Evolutionary conservation across 2,888 invertebrate genomes (phyloP), one percentile per base, ranked within the genome.

Genomic region (Azorinus chamasolen): DNA sequence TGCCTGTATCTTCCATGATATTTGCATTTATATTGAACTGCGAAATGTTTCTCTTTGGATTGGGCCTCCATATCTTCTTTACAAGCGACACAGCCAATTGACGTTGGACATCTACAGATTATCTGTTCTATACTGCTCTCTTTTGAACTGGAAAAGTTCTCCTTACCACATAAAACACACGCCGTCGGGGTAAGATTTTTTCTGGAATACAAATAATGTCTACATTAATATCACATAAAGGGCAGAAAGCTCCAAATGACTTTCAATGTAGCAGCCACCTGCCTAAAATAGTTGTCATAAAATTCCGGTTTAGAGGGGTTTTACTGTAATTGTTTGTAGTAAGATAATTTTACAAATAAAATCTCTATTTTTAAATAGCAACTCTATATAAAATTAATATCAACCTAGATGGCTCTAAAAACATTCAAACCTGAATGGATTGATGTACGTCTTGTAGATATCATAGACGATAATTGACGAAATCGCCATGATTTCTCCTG

Each of bases 401-500:
- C n/a, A n/a, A n/a, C n/a, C n/a, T n/a, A n/a, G n/a, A n/a, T n/a
- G n/a, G n/a, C n/a, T n/a, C n/a, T n/a, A n/a, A n/a, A n/a, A n/a
- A n/a, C n/a, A n/a, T 32, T 6, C 32, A 32, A 32, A 86, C 86
- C 82, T 83, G 72, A 65, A 88, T 39, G 83, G 83, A n/a, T 72
- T 79, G 10, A 83, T 73, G 46, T 88, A 85, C 1, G 73, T 80
- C 66, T 88, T 88, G 61, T 83, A 86, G 18, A 88, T 77, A 62
- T 88, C 83, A 50, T 83, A 83, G 0, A 83, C 77, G 12, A 81
- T 50, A 8, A 83, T 83, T 22, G 83, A 83, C 1, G 81, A 83
- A 8, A 88, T 79, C 4, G 88, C 84, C 77, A 89, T 88, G 8
- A 88, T 82, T 61, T 88, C 81, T 8, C 83, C 83, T 16, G 83